Evolutionary conservation across 2,797 vertebrate species (phyloP), one percentile per base, ranked within the genome.

Genomic region (Halcyon leucocephala): DNA sequence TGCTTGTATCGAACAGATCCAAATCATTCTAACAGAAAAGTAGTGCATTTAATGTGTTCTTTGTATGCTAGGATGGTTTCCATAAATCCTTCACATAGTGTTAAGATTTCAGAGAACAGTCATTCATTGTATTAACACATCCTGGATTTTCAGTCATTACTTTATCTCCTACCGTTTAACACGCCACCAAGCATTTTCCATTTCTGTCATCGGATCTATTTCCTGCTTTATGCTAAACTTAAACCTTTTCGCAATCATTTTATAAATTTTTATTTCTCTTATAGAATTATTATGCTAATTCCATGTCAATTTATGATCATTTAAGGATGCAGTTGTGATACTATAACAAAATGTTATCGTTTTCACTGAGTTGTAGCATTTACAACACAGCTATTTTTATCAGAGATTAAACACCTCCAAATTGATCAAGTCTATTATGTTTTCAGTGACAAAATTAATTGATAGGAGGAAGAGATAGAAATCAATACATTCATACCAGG

Each of bases 251-350:
- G 74, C n/a, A 73, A 71, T 49, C 26, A 22, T 92, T 95, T 94
- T 55, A 88, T 51, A 94, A 76, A 86, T 90, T 84, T 26, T 57
- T 91, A 84, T 80, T 84, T 69, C 41, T 82, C 90, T 95, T 74
- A 41, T 67, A 80, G 80, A 84, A 79, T 80, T 90, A 86, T 74
- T 95, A 90, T 95, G 90, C 52, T 92, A 81, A 95, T 94, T 94
- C 26, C 41, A 86, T 84, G 66, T 49, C 73, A 77, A 90, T 82
- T 88, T 90, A 90, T 35, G 28, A 90, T 80, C 67, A 77, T 89
- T 90, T 94, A 74, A 95, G 41, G 44, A 82, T 89, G 64, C 14
- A 71, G 35, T 84, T 95, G 13, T 90, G 66, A 72, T 64, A 89
- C 11, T 25, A 74, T 85, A 90, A 84, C 28, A 92, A 90, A 96